These are phyloP conservation scores for Erannis defoliaria DNA, from an alignment of 2,888 invertebrate genomes.

Conservation along the genomic window DNA sequence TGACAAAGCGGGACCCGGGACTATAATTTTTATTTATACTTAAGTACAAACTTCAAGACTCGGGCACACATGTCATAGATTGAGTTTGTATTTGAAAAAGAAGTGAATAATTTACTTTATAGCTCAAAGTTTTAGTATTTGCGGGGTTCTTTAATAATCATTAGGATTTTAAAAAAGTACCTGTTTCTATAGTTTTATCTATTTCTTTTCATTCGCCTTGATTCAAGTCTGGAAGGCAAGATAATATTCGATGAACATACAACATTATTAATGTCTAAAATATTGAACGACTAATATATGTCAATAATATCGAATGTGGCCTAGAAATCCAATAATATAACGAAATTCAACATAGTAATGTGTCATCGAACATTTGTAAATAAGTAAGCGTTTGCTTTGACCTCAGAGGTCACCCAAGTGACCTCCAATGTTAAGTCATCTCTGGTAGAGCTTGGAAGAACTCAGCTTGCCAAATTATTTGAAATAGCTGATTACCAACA, in stretches of 20 bases:
- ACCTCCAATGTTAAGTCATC: slow-evolving; percentile 28
- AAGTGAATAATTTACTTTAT: too few relatives aligned
- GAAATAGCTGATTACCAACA: slow-evolving; percentile 24
- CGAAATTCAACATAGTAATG: slow-evolving; percentile 33
- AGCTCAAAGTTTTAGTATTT: too few relatives aligned
- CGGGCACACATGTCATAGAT: too few relatives aligned
- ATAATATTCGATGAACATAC: background rate
- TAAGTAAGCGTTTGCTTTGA: slow-evolving; percentile 26
- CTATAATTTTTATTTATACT: too few relatives aligned
- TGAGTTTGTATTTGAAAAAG: too few relatives aligned
- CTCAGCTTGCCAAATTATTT: slow-evolving; percentile 26
- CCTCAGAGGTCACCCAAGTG: slow-evolving; percentile 33
- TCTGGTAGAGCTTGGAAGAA: slow-evolving; percentile 11
- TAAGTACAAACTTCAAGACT: too few relatives aligned
- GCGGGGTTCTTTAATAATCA: too few relatives aligned
- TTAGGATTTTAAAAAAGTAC: too few relatives aligned
- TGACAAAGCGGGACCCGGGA: too few relatives aligned
- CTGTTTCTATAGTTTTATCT: too few relatives aligned
- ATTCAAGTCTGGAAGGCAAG: background rate
- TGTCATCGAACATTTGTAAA: slow-evolving; percentile 36
- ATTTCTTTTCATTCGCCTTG: background rate
- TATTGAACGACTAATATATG: slow-evolving; percentile 19
- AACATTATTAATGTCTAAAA: background rate
- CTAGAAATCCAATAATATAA: slow-evolving; percentile 32
- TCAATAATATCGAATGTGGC: slow-evolving; percentile 29